Evolutionary conservation across 2,888 invertebrate genomes (phyloP).

Genomic region (Electrophaes corylata): DNA sequence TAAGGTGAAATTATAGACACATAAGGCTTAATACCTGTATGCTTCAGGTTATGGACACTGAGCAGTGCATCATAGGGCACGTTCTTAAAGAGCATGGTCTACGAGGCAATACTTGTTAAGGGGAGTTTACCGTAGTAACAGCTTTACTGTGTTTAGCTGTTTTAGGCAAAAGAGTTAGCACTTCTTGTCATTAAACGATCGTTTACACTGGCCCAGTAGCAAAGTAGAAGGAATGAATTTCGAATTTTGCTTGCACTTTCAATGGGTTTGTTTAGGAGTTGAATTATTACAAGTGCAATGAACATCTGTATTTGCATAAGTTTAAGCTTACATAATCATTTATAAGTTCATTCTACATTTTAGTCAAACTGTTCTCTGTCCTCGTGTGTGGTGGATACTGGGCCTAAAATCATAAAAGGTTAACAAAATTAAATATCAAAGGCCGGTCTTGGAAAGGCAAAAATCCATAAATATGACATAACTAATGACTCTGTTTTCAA

Average conservation of each 20-base stretch:
- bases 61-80: too few relatives aligned
- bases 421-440: constrained; percentile 45
- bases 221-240: constrained; percentile 66
- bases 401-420: constrained; percentile 39
- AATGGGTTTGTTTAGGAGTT: constrained; percentile 56
- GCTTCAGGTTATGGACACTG: too few relatives aligned
- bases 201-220: constrained; percentile 71
- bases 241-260: constrained; percentile 78
- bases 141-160: constrained; percentile 42
- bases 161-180: constrained; percentile 21
- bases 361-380: not conserved
- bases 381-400: not conserved
- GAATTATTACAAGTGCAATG: too few relatives aligned
- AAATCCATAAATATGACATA: constrained; percentile 37
- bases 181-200: constrained; percentile 32
- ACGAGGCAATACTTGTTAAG: too few relatives aligned
- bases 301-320: too few relatives aligned
- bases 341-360: too few relatives aligned
- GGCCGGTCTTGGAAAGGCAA: constrained; percentile 40
- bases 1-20: too few relatives aligned
- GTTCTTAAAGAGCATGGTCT: too few relatives aligned
- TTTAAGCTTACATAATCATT: too few relatives aligned
- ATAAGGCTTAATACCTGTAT: too few relatives aligned
- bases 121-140: too few relatives aligned
- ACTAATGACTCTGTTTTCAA: constrained; percentile 31